phyloP scores from a whole-genome alignment of 2,888 invertebrate species.

The Ochropacha duplaris region DNA sequence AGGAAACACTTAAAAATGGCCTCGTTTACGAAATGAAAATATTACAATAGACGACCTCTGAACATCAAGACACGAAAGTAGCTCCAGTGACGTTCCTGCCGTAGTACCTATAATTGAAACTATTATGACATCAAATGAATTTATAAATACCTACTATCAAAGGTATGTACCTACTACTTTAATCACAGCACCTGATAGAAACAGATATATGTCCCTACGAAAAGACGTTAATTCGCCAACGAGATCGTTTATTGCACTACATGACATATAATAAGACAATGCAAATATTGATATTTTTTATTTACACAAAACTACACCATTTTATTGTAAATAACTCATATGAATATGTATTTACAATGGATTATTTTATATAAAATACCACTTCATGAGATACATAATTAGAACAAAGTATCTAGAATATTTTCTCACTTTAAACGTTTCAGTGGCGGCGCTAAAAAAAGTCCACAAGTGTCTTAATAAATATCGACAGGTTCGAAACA shows the following conservation, averaged over 20 bases:
- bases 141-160: slow-evolving; percentile 10
- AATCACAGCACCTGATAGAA: slow-evolving; percentile 42
- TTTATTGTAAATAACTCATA: slow-evolving; percentile 40
- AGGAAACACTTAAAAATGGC: slow-evolving; percentile 10
- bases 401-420: neutral
- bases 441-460: slow-evolving; percentile 7
- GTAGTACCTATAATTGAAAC: slow-evolving; percentile 6
- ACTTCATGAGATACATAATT: neutral
- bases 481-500: slow-evolving; percentile 28
- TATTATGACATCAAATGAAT: slow-evolving; percentile 23
- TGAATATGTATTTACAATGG: slow-evolving; percentile 42
- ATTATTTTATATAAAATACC: slow-evolving; percentile 15
- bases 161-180: slow-evolving; percentile 20
- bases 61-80: slow-evolving; percentile 7
- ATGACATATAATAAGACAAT: slow-evolving; percentile 29
- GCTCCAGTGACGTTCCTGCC: slow-evolving; percentile 10
- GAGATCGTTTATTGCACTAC: slow-evolving; percentile 64
- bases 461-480: slow-evolving; percentile 16
- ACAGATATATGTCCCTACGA: slow-evolving; percentile 30
- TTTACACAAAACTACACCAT: slow-evolving; percentile 52
- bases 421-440: slow-evolving; percentile 3
- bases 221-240: slow-evolving; percentile 29
- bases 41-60: slow-evolving; percentile 56
- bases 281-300: slow-evolving; percentile 29
- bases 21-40: slow-evolving; percentile 31